Percentiles rank a stretch among this genome's conserved stretches.
Conservation (phyloP, 2,797 vertebrate species). For the Crenichthys baileyi region DNA sequence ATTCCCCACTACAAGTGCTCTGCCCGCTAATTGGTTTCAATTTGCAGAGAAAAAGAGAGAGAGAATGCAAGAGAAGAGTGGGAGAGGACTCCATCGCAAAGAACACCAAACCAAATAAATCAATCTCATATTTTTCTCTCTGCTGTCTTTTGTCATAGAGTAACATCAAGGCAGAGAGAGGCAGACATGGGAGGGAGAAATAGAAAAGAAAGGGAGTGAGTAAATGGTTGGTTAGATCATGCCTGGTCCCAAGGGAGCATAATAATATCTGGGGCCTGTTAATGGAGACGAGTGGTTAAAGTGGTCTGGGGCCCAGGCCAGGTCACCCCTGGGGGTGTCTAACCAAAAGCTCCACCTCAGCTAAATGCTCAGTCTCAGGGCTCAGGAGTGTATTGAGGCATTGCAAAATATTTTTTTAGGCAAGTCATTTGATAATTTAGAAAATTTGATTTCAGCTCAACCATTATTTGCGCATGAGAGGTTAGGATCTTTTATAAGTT, state of each 20-base stretch:
- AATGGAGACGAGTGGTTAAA: constrained; percentile 80
- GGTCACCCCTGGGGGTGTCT: constrained; percentile 73
- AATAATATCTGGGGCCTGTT: constrained; percentile 77
- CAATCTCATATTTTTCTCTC: constrained; percentile 84
- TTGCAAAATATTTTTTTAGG: constrained; percentile 51
- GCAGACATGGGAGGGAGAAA: constrained; percentile 54
- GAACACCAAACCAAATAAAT: constrained; percentile 89
- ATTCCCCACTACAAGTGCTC: constrained; percentile 91
- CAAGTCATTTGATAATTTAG: constrained; percentile 47
- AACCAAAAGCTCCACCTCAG: constrained; percentile 66
- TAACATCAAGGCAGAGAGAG: constrained; percentile 77
- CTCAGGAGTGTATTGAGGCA: constrained; percentile 49
- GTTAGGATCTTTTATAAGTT: neutral
- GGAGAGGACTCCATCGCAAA: constrained; percentile 85
- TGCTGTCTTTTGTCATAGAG: constrained; percentile 81
- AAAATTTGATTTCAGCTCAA: constrained; percentile 33
- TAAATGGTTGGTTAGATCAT: constrained; percentile 77
- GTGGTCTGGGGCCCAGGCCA: constrained; percentile 71
- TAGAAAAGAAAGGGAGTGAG: constrained; percentile 61
- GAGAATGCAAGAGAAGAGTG: constrained; percentile 70
- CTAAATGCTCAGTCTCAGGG: constrained; percentile 34
- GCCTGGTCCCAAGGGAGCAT: constrained; percentile 69
- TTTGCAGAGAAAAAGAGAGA: constrained; percentile 81
- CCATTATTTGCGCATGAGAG: neutral
- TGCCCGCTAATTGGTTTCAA: constrained; percentile 91